Percentiles rank a stretch among this genome's conserved stretches.
Evolutionary conservation across 2,888 invertebrate species (phyloP).

Genomic region (Erebia ligea): DNA sequence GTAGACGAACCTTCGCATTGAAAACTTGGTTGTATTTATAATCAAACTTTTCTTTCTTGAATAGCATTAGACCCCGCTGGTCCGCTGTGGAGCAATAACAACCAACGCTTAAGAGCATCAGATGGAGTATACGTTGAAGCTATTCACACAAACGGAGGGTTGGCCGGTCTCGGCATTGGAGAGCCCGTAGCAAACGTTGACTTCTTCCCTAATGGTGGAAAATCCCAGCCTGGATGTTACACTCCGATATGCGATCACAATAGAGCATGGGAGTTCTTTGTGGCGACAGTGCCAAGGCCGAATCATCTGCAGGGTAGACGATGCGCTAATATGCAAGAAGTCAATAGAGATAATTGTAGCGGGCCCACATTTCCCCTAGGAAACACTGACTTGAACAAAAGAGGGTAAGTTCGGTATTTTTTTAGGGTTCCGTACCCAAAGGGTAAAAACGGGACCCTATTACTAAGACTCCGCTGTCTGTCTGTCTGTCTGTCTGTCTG

Average conservation of each 20-base stretch:
- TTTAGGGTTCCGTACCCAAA: too few species aligned
- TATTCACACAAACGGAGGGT: conserved; percentile 65
- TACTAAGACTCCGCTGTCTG: too few species aligned
- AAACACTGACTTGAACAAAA: conserved; percentile 53
- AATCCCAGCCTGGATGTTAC: conserved; percentile 56
- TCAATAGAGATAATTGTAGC: conserved; percentile 51
- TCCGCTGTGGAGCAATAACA: conserved; percentile 58
- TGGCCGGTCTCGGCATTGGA: conserved; percentile 50
- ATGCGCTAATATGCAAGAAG: conserved; percentile 48
- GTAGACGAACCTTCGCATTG: too few species aligned
- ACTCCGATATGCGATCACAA: conserved; percentile 58
- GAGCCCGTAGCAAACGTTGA: conserved; percentile 72
- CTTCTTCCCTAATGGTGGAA: conserved; percentile 84
- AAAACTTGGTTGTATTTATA: too few species aligned
- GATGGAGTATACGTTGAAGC: conserved; percentile 70
- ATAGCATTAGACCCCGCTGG: conserved; percentile 72
- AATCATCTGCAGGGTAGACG: conserved; percentile 53
- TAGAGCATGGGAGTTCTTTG: conserved; percentile 58
- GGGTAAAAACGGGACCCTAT: too few species aligned
- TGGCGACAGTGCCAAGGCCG: conserved; percentile 49
- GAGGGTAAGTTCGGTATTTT: conserved; percentile 52
- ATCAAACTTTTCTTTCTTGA: not conserved
- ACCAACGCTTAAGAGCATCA: conserved; percentile 49
- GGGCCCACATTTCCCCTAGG: conserved; percentile 55
- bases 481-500: too few species aligned